These are phyloP conservation scores for Drosophila pandora DNA, from an alignment of 1,140 invertebrate species.

Conservation along the genomic window DNA sequence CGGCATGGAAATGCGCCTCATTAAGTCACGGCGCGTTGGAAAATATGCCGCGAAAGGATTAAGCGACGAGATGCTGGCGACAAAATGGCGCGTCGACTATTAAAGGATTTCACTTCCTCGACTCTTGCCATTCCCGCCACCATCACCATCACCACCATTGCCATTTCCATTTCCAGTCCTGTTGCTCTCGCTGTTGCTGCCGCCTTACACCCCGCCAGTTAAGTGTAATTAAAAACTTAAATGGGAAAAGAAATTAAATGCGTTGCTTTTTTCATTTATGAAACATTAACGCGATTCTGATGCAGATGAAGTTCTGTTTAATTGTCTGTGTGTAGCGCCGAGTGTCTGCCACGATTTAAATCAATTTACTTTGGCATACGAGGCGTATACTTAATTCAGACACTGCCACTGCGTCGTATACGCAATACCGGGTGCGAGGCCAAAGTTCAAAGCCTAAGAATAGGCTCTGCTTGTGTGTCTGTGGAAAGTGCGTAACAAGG, in stretches of 20 bases:
- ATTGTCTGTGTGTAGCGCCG: constrained; percentile 36
- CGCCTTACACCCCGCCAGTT: constrained; percentile 7
- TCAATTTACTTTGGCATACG: constrained; percentile 40
- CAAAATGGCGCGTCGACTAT: constrained; percentile 60
- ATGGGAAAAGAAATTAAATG: constrained; percentile 63
- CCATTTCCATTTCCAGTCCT: constrained; percentile 23
- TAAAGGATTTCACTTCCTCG: constrained; percentile 54
- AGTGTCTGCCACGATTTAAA: constrained; percentile 46
- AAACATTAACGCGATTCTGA: constrained; percentile 72
- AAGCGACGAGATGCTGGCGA: constrained; percentile 49
- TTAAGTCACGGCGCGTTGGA: constrained; percentile 61
- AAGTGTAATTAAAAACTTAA: constrained; percentile 76
- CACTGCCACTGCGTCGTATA: constrained; percentile 23
- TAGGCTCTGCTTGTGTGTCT: constrained; percentile 17
- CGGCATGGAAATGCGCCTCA: constrained; percentile 63
- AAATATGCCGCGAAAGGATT: constrained; percentile 78
- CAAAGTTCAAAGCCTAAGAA: constrained; percentile 3
- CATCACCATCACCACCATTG: background rate
- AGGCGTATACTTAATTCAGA: constrained; percentile 17
- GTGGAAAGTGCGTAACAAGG: constrained; percentile 20
- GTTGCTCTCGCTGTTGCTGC: constrained; percentile 8
- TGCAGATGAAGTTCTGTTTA: constrained; percentile 42
- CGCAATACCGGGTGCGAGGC: constrained; percentile 8
- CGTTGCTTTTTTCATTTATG: constrained; percentile 57
- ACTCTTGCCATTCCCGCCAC: background rate